Percentiles rank a stretch among this genome's conserved stretches.
Conservation (phyloP, 2,888 invertebrate genomes). For the Drosophila fungiperda region DNA sequence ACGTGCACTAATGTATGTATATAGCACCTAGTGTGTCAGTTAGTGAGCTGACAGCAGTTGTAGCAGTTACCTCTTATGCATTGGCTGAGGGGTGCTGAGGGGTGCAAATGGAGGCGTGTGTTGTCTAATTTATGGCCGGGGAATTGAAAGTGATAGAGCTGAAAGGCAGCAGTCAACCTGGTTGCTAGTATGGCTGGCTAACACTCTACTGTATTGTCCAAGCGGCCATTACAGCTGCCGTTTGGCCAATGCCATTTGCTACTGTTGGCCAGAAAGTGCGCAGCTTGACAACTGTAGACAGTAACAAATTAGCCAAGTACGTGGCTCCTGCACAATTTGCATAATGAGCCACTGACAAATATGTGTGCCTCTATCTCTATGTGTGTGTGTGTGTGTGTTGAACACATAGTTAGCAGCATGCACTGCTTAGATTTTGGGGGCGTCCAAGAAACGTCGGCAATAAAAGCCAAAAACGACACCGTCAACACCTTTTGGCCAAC, state of each 20-base stretch:
- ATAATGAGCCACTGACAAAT: slow-evolving; percentile 78
- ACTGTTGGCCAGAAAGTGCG: slow-evolving; percentile 40
- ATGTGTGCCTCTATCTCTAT: slow-evolving; percentile 36
- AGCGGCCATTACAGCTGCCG: slow-evolving; percentile 18
- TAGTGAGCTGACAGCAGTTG: slow-evolving; percentile 34
- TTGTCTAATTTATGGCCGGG: slow-evolving; percentile 75
- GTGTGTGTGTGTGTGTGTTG: slow-evolving; percentile 28
- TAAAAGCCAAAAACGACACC: slow-evolving; percentile 57
- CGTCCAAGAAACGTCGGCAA: slow-evolving; percentile 36
- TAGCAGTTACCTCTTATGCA: slow-evolving; percentile 61
- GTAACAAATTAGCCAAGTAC: slow-evolving; percentile 75
- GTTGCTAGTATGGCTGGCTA: not conserved
- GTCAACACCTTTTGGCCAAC: slow-evolving; percentile 51
- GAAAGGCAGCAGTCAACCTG: slow-evolving; percentile 55
- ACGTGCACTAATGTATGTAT: slow-evolving; percentile 10
- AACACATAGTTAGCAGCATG: slow-evolving; percentile 19
- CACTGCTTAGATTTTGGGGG: slow-evolving; percentile 55
- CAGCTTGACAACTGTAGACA: slow-evolving; percentile 74
- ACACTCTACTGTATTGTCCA: slow-evolving; percentile 5
- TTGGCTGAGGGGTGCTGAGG: not conserved
- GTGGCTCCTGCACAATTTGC: slow-evolving; percentile 72
- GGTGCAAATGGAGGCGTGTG: slow-evolving; percentile 39
- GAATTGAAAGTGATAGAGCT: slow-evolving; percentile 80
- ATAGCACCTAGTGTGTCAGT: slow-evolving; percentile 32
- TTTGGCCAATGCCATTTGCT: slow-evolving; percentile 17